phyloP scores from a whole-genome alignment of 2,888 invertebrate species.

The Agrotis puta region DNA sequence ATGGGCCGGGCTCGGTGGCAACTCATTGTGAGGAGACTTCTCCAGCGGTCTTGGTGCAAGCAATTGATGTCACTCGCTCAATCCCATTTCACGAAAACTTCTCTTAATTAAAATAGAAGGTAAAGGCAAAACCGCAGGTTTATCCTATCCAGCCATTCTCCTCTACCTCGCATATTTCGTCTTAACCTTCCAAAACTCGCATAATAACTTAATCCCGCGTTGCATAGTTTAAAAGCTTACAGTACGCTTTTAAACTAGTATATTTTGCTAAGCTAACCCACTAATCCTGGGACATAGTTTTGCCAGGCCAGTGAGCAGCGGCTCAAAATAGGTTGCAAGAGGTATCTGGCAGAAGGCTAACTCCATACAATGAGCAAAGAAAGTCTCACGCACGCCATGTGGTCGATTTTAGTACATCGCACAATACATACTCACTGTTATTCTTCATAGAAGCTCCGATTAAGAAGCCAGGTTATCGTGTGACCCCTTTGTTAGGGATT shows the following conservation, averaged over 20 bases:
- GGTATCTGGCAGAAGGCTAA: constrained; percentile 11
- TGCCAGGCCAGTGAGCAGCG: constrained; percentile 63
- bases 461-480: neutral
- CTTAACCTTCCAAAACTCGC: constrained; percentile 29
- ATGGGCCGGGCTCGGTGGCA: too few species aligned
- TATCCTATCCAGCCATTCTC: neutral
- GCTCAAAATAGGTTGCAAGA: neutral
- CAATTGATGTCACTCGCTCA: too few species aligned
- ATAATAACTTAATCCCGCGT: constrained; percentile 38
- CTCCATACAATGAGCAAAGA: neutral
- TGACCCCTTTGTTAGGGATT: neutral
- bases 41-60: too few species aligned
- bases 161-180: neutral
- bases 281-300: constrained; percentile 63
- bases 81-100: neutral
- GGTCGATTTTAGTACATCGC: too few species aligned
- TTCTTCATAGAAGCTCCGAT: neutral
- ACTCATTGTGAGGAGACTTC: too few species aligned
- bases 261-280: constrained; percentile 50
- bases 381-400: too few species aligned
- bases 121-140: neutral
- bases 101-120: neutral
- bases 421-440: too few species aligned
- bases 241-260: constrained; percentile 49
- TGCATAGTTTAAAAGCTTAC: constrained; percentile 43